Conservation (phyloP, 2,888 invertebrate species). For the Dolomedes plantarius region DNA sequence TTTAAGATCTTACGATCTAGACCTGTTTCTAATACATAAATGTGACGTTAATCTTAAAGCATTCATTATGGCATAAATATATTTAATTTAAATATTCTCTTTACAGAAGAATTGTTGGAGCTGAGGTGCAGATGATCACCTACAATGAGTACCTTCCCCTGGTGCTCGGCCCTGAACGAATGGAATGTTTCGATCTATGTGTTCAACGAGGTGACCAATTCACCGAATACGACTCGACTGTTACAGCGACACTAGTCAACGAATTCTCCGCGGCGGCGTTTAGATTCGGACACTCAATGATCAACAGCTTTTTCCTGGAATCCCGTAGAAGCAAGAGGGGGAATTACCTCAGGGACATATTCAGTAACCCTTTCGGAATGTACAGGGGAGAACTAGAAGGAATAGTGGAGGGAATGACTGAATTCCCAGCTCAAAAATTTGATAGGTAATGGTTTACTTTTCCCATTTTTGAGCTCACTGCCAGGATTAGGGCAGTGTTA, state of each 20-base stretch:
- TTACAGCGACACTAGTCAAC: no score
- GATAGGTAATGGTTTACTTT: constrained; percentile 74
- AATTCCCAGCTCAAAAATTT: constrained; percentile 78
- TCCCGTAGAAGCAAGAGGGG: constrained; percentile 83
- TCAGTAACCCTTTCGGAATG: constrained; percentile 71
- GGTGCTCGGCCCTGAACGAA: no score
- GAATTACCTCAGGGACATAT: constrained; percentile 77
- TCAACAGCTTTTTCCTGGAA: constrained; percentile 88
- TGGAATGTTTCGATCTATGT: constrained; percentile 50
- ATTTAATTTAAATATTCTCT: no score
- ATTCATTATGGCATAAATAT: no score
- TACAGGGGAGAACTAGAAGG: constrained; percentile 77
- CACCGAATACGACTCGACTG: constrained; percentile 82
- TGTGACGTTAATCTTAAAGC: no score
- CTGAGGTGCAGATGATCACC: no score
- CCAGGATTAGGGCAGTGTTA: neutral
- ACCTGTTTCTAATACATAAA: no score
- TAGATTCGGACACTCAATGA: constrained; percentile 77
- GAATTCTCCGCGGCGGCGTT: no score
- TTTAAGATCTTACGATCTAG: no score
- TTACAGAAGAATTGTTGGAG: no score
- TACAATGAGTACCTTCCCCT: no score
- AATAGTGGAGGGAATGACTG: constrained; percentile 78
- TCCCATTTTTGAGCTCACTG: neutral
- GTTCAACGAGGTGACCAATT: constrained; percentile 81